Evolutionary conservation across 2,888 invertebrate genomes (phyloP).

Genomic region (Drosophila merina): DNA sequence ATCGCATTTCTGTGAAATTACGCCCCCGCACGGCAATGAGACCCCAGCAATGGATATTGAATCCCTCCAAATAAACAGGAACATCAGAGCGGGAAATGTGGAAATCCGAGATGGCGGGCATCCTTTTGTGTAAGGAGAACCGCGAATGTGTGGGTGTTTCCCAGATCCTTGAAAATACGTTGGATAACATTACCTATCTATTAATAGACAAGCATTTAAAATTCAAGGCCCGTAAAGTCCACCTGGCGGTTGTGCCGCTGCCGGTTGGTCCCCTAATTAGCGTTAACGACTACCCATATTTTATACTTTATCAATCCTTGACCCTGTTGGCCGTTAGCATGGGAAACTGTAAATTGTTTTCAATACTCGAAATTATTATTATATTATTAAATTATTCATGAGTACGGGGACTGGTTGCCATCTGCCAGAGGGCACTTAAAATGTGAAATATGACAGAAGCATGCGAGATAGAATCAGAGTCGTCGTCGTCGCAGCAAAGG

Average conservation of each 20-base stretch:
- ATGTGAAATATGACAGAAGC: conserved; percentile 51
- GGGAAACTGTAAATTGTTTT: conserved; percentile 50
- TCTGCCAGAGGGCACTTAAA: conserved; percentile 48
- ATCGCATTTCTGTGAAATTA: conserved; percentile 47
- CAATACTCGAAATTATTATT: conserved; percentile 47
- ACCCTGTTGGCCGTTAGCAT: conserved; percentile 14
- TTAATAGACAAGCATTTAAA: conserved; percentile 29
- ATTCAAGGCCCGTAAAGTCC: conserved; percentile 10
- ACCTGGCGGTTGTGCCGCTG: conserved; percentile 11
- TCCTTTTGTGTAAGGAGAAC: conserved; percentile 7
- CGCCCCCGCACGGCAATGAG: conserved; percentile 30
- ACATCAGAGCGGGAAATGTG: background rate
- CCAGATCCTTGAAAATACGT: background rate
- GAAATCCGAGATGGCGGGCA: conserved; percentile 13
- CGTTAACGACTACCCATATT: conserved; percentile 30
- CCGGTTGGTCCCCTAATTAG: conserved; percentile 40
- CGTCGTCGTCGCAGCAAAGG: conserved; percentile 15
- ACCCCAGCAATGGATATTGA: conserved; percentile 56
- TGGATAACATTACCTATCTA: conserved; percentile 10
- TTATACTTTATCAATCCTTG: conserved; percentile 30
- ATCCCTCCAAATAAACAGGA: conserved; percentile 34
- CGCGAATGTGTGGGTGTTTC: conserved; percentile 13
- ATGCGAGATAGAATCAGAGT: conserved; percentile 43
- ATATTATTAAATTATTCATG: conserved; percentile 53
- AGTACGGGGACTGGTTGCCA: conserved; percentile 25